Evolutionary conservation across 2,797 vertebrate species (phyloP).

Genomic region (Remorina albescens): DNA sequence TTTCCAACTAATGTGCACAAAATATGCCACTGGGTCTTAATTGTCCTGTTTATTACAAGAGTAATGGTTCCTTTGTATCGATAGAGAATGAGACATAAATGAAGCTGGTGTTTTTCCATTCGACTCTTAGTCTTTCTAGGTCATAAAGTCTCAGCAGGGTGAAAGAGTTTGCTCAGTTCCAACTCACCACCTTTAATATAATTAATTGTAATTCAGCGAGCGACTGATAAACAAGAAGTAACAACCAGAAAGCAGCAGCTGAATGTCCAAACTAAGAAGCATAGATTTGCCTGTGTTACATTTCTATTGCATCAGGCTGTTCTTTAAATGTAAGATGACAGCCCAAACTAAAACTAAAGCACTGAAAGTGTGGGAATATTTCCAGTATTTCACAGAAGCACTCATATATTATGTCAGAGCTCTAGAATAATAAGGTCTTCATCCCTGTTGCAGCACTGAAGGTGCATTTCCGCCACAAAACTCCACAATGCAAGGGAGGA

Average conservation of each 20-base stretch:
- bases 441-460: not conserved
- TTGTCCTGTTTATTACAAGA: not conserved
- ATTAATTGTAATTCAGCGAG: slow-evolving; percentile 40
- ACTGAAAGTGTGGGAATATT: slow-evolving; percentile 37
- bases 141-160: not conserved
- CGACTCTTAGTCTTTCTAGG: not conserved
- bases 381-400: slow-evolving; percentile 32
- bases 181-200: slow-evolving; percentile 20
- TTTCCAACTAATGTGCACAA: not conserved
- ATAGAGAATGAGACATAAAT: not conserved
- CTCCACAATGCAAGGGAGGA: slow-evolving; percentile 23
- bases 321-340: slow-evolving; percentile 13
- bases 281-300: slow-evolving; percentile 15
- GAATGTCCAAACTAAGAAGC: slow-evolving; percentile 7
- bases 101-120: not conserved
- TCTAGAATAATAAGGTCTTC: not conserved
- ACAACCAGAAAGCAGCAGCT: slow-evolving; percentile 41
- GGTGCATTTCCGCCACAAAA: slow-evolving; percentile 29
- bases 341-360: slow-evolving; percentile 15
- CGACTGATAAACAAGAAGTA: slow-evolving; percentile 20
- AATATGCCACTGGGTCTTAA: not conserved
- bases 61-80: not conserved
- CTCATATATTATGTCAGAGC: not conserved
- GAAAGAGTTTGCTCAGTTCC: not conserved
- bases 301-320: slow-evolving; percentile 26